Conservation (phyloP, 2,797 vertebrate species). For the Parauchenoglanis punctatus region DNA sequence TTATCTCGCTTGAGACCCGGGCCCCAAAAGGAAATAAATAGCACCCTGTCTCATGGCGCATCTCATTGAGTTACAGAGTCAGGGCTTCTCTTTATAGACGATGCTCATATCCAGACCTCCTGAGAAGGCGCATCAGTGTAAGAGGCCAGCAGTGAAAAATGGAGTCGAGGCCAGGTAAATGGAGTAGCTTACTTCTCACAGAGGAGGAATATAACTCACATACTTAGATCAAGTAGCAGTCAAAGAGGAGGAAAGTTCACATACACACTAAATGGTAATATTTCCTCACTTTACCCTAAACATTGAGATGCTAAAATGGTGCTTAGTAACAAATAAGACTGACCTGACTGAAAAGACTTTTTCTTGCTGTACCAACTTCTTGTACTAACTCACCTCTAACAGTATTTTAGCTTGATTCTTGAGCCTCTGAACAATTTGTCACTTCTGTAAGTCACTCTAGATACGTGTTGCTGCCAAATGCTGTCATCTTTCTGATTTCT, state of each 20-base stretch:
- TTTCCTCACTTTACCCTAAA: slow-evolving; percentile 32
- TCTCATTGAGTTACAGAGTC: slow-evolving; percentile 80
- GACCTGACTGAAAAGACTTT: slow-evolving; percentile 7
- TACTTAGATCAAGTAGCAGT: slow-evolving; percentile 46
- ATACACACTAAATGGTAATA: slow-evolving; percentile 37
- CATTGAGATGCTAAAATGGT: not conserved
- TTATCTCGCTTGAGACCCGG: slow-evolving; percentile 74
- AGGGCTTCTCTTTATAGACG: slow-evolving; percentile 72
- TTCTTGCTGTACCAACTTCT: not conserved
- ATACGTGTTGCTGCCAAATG: not conserved
- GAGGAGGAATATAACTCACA: slow-evolving; percentile 49
- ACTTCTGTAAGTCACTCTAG: not conserved
- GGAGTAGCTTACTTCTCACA: slow-evolving; percentile 40
- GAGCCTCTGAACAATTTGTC: not conserved
- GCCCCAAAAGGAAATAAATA: slow-evolving; percentile 77
- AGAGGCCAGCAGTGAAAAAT: slow-evolving; percentile 50
- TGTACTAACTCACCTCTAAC: not conserved
- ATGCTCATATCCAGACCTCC: slow-evolving; percentile 66
- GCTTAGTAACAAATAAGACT: slow-evolving; percentile 11
- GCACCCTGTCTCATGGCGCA: slow-evolving; percentile 69
- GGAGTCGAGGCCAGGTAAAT: slow-evolving; percentile 51
- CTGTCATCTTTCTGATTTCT: not conserved
- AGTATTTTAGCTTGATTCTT: not conserved
- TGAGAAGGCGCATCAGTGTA: slow-evolving; percentile 51
- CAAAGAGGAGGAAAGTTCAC: slow-evolving; percentile 44